Percentiles rank a stretch among this genome's conserved stretches.
phyloP scores from a whole-genome alignment of 2,888 invertebrate species.

The Drosophila putrida region DNA sequence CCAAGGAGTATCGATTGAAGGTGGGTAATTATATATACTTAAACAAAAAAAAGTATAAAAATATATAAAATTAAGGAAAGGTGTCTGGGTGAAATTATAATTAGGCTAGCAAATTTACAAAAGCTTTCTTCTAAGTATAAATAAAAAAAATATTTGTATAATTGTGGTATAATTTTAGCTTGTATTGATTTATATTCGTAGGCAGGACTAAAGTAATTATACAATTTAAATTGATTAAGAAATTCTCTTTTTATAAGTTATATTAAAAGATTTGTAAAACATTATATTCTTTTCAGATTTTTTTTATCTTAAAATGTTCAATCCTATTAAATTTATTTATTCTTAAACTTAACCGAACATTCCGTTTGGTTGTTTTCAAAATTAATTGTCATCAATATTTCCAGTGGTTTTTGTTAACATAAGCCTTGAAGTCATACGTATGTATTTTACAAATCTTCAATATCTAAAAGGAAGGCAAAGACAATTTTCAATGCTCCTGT shows the following conservation, averaged over 20 bases:
- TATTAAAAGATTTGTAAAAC: not conserved
- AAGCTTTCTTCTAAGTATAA: slow-evolving; percentile 15
- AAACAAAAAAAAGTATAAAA: not conserved
- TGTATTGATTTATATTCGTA: too few species aligned
- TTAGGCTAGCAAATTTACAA: slow-evolving; percentile 58
- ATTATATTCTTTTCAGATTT: too few species aligned
- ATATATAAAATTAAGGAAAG: not conserved
- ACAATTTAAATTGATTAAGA: too few species aligned
- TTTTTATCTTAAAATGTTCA: too few species aligned
- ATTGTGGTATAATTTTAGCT: too few species aligned
- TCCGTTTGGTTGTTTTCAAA: not conserved
- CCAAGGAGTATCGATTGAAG: slow-evolving; percentile 26
- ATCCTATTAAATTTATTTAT: too few species aligned
- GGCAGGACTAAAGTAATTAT: too few species aligned
- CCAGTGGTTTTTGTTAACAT: not conserved
- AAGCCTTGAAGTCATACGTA: too few species aligned
- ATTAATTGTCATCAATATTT: not conserved
- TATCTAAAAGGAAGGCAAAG: too few species aligned
- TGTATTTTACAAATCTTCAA: too few species aligned
- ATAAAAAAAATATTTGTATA: not conserved
- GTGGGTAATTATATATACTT: slow-evolving; percentile 17
- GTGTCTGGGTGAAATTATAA: slow-evolving; percentile 51
- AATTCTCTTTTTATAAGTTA: too few species aligned
- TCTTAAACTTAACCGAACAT: not conserved
- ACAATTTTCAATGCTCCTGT: too few species aligned